These are phyloP conservation scores for Linyphia triangularis DNA, from an alignment of 2,888 invertebrate genomes.

Conservation along the genomic window DNA sequence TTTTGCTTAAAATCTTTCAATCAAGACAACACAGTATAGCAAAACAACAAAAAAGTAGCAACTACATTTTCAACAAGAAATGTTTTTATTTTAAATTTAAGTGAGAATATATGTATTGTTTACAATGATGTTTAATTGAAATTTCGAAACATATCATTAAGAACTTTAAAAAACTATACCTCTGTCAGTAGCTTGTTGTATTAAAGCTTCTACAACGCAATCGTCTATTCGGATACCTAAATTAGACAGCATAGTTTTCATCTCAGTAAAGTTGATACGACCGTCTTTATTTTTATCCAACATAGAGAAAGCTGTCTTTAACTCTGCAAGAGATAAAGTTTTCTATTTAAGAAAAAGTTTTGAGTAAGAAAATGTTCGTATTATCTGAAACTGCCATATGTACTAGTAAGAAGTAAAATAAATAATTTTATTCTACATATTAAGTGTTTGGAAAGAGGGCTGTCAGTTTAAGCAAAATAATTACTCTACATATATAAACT, in stretches of 20 bases:
- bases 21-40: too few relatives aligned
- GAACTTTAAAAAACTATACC: constrained; percentile 80
- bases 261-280: constrained; percentile 86
- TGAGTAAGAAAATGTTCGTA: too few relatives aligned
- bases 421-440: too few relatives aligned
- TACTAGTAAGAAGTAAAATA: too few relatives aligned
- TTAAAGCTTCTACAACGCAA: constrained; percentile 86
- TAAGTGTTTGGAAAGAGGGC: too few relatives aligned
- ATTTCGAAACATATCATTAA: background rate
- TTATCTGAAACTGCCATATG: too few relatives aligned
- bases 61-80: background rate
- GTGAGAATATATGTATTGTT: background rate
- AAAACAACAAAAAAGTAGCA: too few relatives aligned
- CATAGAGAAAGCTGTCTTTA: constrained; percentile 84
- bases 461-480: too few relatives aligned
- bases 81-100: background rate
- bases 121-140: background rate
- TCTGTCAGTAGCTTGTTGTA: constrained; percentile 87
- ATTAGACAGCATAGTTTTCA: constrained; percentile 89
- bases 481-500: too few relatives aligned
- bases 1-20: too few relatives aligned
- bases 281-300: constrained; percentile 89
- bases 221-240: constrained; percentile 88
- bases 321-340: constrained; percentile 26
- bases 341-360: background rate